Evolutionary conservation across 2,888 invertebrate genomes (phyloP), one percentile per base, ranked within the genome.

Genomic region (Hoplodrina blanda): DNA sequence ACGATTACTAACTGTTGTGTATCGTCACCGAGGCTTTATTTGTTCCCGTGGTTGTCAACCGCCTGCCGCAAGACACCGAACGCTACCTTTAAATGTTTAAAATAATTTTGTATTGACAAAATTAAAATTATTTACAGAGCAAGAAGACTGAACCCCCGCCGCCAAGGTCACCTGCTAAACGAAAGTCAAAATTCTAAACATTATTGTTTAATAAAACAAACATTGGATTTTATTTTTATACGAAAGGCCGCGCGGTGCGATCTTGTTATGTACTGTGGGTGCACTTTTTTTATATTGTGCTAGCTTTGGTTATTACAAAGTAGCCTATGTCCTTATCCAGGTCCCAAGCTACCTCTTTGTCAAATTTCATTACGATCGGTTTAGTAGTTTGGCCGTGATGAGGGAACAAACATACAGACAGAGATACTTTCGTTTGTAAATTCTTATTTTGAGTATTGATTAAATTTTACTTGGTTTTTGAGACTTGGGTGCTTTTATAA

Each of bases 81-180:
- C 8, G 50, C n/a, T 19, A 50, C 50, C 11, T 50, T 50, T 4
- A 10, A 50, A 20, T 50, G 30, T 15, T 50, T 60, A 15, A 11
- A 54, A 30, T 19, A 44, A 63, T 56, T 46, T 19, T 30, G 46
- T 76, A 77, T 52, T 78, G 50, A 78, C 59, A 50, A 53, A 61
- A 50, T 72, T 59, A 52, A 66, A 62, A 78, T 79, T 72, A 41
- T 69, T 94, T 93, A 25, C 92, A 96, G 96, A 93, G 87, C 60
- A 95, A 95, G 93, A 96, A 96, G 94, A 93, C 95, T 94, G 95
- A 95, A 37, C 88, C 91, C 20, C 92, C 93, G 0, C 90, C 93
- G 6, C 90, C 91, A 19, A 83, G 94, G 76, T 94, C 95, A 55
- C 94, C 95, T 4, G 91, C 92, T 15, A 96, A 95, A 84, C 88